phyloP scores from a whole-genome alignment of 2,888 invertebrate genomes.

The Allolobophora icterica region DNA sequence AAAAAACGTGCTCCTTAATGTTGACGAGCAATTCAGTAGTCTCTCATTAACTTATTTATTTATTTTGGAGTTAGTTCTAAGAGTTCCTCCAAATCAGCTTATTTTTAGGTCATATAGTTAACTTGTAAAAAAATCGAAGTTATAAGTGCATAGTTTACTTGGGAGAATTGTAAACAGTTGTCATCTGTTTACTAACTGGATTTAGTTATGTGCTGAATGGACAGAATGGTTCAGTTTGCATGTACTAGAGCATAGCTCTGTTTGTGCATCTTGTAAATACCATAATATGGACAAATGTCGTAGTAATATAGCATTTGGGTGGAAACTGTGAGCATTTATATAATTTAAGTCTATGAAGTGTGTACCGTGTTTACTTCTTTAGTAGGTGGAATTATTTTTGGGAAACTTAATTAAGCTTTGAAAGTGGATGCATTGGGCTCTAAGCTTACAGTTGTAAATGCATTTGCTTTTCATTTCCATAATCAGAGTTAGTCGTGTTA shows the following conservation, averaged over 20 bases:
- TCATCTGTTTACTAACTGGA: background rate
- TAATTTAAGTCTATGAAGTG: background rate
- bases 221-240: background rate
- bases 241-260: background rate
- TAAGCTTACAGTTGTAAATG: no score
- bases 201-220: background rate
- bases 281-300: background rate
- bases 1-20: no score
- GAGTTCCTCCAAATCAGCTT: background rate
- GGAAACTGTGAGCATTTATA: background rate
- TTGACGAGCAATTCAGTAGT: no score
- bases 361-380: background rate
- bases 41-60: no score
- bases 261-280: background rate
- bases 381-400: background rate
- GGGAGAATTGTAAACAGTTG: background rate
- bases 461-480: background rate
- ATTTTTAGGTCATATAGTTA: background rate
- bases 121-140: background rate
- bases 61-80: background rate
- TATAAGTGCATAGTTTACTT: background rate
- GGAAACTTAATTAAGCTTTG: no score
- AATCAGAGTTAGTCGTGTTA: background rate
- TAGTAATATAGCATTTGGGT: no score
- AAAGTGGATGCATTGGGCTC: no score